phyloP scores from a whole-genome alignment of 1,140 invertebrate species.

The Drosophila trapezifrons region DNA sequence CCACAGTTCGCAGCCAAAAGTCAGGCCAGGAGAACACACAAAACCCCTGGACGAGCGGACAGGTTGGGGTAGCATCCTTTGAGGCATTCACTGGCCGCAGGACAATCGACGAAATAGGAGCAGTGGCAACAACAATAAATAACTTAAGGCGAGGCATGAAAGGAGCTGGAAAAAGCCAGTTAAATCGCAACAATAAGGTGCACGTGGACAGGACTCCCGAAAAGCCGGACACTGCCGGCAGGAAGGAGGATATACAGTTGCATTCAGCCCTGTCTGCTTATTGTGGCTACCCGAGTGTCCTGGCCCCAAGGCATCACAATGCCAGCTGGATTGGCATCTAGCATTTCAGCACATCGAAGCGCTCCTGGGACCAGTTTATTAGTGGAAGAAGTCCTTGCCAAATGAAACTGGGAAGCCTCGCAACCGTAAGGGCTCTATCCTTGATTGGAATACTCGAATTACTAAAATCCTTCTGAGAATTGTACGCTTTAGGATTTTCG shows the following conservation, averaged over 20 bases:
- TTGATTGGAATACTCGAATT: constrained; percentile 2
- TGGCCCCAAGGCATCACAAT: background rate
- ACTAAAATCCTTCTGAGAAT: no score
- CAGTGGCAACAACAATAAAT: constrained; percentile 19
- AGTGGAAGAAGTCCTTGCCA: background rate
- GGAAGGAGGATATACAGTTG: constrained; percentile 6
- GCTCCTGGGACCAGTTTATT: background rate
- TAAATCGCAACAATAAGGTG: background rate
- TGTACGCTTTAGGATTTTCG: background rate
- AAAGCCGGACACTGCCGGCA: background rate
- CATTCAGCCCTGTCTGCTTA: background rate
- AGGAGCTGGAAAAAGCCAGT: constrained; percentile 8
- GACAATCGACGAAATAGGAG: constrained; percentile 17
- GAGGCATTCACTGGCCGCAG: constrained; percentile 5
- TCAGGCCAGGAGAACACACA: background rate
- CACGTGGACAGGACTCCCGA: background rate
- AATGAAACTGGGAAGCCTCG: background rate
- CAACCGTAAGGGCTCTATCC: background rate
- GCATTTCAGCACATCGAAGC: background rate
- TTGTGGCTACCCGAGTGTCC: background rate
- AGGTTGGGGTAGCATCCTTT: background rate
- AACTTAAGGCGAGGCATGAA: constrained; percentile 5
- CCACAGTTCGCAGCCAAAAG: constrained; percentile 7
- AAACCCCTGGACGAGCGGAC: background rate
- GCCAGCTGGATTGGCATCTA: background rate